Evolutionary conservation across 2,888 invertebrate species (phyloP), one percentile per base, ranked within the genome.

Genomic region (Pharmacophagus antenor): DNA sequence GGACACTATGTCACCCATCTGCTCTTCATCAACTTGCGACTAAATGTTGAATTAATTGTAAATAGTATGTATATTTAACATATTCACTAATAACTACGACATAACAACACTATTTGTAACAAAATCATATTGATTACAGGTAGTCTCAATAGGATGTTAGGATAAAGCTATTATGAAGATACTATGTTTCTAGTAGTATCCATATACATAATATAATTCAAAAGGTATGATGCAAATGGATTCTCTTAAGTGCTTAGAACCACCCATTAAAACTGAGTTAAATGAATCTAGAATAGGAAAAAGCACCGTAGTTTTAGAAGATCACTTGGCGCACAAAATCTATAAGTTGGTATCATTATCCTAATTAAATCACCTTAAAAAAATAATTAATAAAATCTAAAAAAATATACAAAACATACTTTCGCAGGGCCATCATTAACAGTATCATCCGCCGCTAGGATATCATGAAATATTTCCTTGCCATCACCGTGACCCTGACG

Each of bases 1-100:
- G 0, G 90, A 90, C 57, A 88, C 72, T 22, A 90, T 88, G 46
- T 90, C 90, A 3, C 88, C 90, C 85, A 89, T 82, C 52, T 84
- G 74, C 62, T 90, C 90, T 68, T 90, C 89, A 54, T 88, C 87
- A 0, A 72, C 65, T 58, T 70, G 68, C 4, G 69, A 67, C 79
- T 72, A 44, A 18, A 42, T 17, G 31, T 15, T 31, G 4, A 2
- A 2, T 4, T 15, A 15, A 2, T 15, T 31, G 12, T 31, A 15
- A 31, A 15, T 15, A 31, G 3, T 31, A 15, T 31, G 15, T 31
- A 27, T 27, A 27, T 10, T 10, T 6, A 10, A 5, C 7, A 27
- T 6, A 6, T 27, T n/a, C n/a, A n/a, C n/a, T n/a, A n/a, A n/a
- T n/a, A n/a, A n/a, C n/a, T n/a, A n/a, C n/a, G n/a, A n/a, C n/a